Conservation (phyloP, 2,888 invertebrate genomes). For the Colostygia pectinataria region DNA sequence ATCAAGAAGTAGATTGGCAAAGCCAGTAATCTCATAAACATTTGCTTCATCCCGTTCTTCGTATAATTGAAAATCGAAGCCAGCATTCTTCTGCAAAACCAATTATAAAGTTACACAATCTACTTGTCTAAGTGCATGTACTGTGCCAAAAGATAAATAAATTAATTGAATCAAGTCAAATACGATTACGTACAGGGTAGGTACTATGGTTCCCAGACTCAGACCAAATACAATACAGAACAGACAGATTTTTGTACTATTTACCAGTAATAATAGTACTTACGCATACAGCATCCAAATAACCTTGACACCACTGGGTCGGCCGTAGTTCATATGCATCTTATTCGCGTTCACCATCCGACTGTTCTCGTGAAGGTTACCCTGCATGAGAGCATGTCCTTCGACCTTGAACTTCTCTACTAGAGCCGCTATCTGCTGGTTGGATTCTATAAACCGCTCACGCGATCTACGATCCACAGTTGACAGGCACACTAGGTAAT, state of each 20-base stretch:
- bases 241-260: too few species aligned
- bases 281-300: conserved; percentile 87
- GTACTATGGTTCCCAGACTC: too few species aligned
- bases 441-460: conserved; percentile 96
- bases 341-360: conserved; percentile 86
- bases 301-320: conserved; percentile 86
- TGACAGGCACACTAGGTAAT: conserved; percentile 78
- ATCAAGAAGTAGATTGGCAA: conserved; percentile 90
- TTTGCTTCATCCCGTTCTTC: conserved; percentile 88
- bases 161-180: too few species aligned
- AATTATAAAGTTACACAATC: not conserved
- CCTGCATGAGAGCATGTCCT: conserved; percentile 89
- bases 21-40: conserved; percentile 88
- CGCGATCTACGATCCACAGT: conserved; percentile 88
- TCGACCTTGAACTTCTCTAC: conserved; percentile 96
- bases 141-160: too few species aligned
- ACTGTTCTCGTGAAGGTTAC: conserved; percentile 79
- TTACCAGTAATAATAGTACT: conserved; percentile 40
- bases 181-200: too few species aligned
- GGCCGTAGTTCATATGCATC: conserved; percentile 89
- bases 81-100: conserved; percentile 86
- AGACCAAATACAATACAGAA: too few species aligned
- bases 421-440: conserved; percentile 94
- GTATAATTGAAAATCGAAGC: conserved; percentile 91
- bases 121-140: too few species aligned